Evolutionary conservation across 2,888 invertebrate species (phyloP).

Genomic region (Cantharis nigra): DNA sequence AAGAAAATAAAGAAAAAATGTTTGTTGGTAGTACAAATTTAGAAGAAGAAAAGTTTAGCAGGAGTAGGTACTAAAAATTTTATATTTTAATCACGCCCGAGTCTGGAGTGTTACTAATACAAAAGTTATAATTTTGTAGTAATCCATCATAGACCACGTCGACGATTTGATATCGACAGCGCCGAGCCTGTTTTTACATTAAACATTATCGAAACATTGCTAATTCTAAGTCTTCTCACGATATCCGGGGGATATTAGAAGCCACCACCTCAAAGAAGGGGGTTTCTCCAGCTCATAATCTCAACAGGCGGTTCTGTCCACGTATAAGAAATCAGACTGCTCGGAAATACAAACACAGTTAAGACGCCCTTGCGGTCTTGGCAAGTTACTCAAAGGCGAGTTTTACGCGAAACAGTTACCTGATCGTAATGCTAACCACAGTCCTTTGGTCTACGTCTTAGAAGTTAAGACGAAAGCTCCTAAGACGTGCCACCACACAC

Average conservation of each 20-base stretch:
- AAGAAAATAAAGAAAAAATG: background rate
- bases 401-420: constrained; percentile 48
- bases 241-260: constrained; percentile 32
- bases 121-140: constrained; percentile 24
- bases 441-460: constrained; percentile 45
- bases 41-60: background rate
- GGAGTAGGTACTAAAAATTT: background rate
- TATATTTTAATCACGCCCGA: constrained; percentile 2
- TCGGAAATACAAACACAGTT: constrained; percentile 37
- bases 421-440: constrained; percentile 53
- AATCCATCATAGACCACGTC: constrained; percentile 50
- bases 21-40: background rate
- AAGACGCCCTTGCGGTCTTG: constrained; percentile 38
- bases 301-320: constrained; percentile 32
- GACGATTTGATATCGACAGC: constrained; percentile 43
- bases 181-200: constrained; percentile 30
- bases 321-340: constrained; percentile 39
- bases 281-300: constrained; percentile 32
- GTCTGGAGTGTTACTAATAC: background rate
- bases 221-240: constrained; percentile 35
- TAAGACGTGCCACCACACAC: constrained; percentile 40
- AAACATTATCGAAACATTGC: constrained; percentile 33
- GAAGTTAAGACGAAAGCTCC: constrained; percentile 41
- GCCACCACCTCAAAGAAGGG: constrained; percentile 25
- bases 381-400: constrained; percentile 47